Base-by-base conservation (phyloP, 2,888 invertebrate genomes). In the Drosophila anceps region DNA sequence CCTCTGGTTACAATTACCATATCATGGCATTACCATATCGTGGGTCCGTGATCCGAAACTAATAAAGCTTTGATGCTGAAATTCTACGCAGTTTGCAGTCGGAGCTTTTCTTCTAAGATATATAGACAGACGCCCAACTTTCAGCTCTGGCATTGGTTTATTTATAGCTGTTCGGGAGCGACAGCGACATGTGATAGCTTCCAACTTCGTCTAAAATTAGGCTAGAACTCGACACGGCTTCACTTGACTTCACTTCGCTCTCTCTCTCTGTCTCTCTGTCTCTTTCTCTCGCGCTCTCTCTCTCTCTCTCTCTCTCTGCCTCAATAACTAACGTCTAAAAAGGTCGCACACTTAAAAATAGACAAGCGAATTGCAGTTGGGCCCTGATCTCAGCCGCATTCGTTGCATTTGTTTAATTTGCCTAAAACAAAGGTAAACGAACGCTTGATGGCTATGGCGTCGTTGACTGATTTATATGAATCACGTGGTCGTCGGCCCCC, bases 391-490 rank as follows among this genome's bases (percentile, higher is more conserved):
- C 59, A 31, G 46, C 58, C 27, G 54, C 37, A 13, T 35, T 41
- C 18, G 18, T 35, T 58, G 70, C 71, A 64, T 69, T 82, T 81
- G 79, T 80, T 80, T 73, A 72, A 83, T 83, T 84, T 80, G 68
- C 55, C 67, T 64, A 64, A 65, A 73, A 71, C 55, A 81, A 84
- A 87, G 86, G 86, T 86, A 87, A 87, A 86, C 69, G 87, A 86
- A 86, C 86, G 87, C 84, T 85, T 76, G 75, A 86, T 74, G 74
- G 13, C 44, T 20, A 87, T 44, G 24, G 48, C 48, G 87, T 79
- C 85, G 85, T 83, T 84, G 87, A 84, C 85, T 85, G 87, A 86
- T 87, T 87, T 86, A 87, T 87, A 73, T 81, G 82, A 83, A 80
- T 87, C 87, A 83, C 82, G 82, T 87, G 87, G 78, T 84, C 80